Evolutionary conservation across 2,113 vertebrate species (phyloP).

Genomic region (Gorsachius goisagi): DNA sequence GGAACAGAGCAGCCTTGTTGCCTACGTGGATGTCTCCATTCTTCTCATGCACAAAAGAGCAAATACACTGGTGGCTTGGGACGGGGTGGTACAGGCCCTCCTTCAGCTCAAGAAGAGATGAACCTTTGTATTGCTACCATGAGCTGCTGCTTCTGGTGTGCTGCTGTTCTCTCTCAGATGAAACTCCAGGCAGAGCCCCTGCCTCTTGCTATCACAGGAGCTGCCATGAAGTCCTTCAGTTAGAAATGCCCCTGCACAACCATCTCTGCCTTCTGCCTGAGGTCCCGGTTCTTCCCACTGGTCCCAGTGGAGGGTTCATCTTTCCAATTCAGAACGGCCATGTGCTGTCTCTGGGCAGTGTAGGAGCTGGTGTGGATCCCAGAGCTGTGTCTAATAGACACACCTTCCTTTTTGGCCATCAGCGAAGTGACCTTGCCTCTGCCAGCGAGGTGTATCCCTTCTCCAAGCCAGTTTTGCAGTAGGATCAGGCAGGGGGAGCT

Average conservation of each 20-base stretch:
- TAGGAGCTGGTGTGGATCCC: neutral
- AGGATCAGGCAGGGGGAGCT: neutral
- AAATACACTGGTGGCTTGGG: neutral
- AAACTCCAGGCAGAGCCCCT: neutral
- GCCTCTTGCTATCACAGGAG: neutral
- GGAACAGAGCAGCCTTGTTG: constrained; percentile 64
- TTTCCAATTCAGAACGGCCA: neutral
- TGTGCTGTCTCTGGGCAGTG: neutral
- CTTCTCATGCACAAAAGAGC: constrained; percentile 23
- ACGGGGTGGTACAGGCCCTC: neutral
- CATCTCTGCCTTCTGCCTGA: rapidly evolving
- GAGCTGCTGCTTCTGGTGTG: neutral
- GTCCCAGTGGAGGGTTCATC: neutral
- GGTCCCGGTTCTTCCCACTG: neutral
- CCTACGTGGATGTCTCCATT: constrained; percentile 29
- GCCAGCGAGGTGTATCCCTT: rapidly evolving
- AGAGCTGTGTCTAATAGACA: neutral
- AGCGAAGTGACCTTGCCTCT: neutral
- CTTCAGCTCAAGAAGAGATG: constrained; percentile 1
- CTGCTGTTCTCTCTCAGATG: neutral
- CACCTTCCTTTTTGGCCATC: neutral
- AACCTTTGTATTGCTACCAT: neutral
- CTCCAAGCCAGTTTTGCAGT: neutral
- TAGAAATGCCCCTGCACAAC: neutral
- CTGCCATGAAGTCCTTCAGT: neutral